Evolutionary conservation across 2,888 invertebrate species (phyloP), one percentile per base, ranked within the genome.

Genomic region (Habroteleia sp.): DNA sequence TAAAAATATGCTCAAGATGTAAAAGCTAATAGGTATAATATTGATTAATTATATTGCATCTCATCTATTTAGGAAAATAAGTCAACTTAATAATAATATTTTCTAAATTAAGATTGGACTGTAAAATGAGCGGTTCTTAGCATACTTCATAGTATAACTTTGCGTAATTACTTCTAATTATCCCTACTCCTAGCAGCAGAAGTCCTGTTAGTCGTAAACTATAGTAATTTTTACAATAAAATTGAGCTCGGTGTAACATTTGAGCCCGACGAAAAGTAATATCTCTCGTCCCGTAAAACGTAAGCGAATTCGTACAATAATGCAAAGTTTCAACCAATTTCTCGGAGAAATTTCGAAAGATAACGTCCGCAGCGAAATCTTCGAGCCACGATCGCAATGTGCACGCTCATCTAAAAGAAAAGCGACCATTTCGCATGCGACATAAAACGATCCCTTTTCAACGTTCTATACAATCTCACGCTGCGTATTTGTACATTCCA

Each of bases 241-340:
- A 65, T 73, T 33, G 44, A 73, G 60, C 73, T 48, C 35, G 41
- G 41, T 58, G 73, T 73, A 73, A 73, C 52, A 48, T 62, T 65
- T 37, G 60, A 52, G 52, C 27, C 44, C 41, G 52, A 73, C 58
- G 50, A 65, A 60, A 73, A 73, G 73, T 73, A 73, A 69, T 74
- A 69, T 74, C 74, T 50, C 35, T 52, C 46, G 60, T 62, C 46
- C 60, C 75, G 71, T 75, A 75, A 75, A 75, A 66, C 56, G 71
- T 66, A 66, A 66, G 66, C 65, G 66, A 66, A 66, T 75, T 71
- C 75, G 65, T 63, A 63, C 69, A 69, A 69, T 63, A 52, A 74
- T 69, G 50, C 74, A 69, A 75, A 75, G 69, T 69, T 75, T 63
- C 52, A 46, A 75, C 65, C 75, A 71, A 75, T 71, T 75, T 65